Evolutionary conservation across 2,113 vertebrate species (phyloP), one percentile per base, ranked within the genome.

Genomic region (Notiomystis cincta): DNA sequence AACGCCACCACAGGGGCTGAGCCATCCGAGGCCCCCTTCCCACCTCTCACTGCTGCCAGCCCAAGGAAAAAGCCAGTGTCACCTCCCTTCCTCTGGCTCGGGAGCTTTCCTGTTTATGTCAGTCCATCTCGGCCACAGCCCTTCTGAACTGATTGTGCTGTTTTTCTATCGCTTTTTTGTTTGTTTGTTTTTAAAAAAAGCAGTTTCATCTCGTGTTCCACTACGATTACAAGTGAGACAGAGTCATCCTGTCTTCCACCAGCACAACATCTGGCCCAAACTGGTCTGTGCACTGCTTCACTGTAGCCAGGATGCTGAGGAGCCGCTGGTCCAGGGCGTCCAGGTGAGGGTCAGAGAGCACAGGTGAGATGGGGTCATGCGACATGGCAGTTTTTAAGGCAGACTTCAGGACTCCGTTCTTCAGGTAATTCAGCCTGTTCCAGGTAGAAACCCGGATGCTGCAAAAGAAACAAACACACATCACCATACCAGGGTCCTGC

Each of bases 171-270:
- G 0, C 96, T 95, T 95, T 79, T 85, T 51, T 38, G 51, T 79
- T 85, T 35, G 33, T 70, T 69, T 92, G 19, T 89, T 90, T 67
- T 57, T 25, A 1, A 2, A 92, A 97, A 98, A 97, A 97, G 93
- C 82, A 98, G 97, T 97, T 94, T 84, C 82, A 77, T 94, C 90
- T 82, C 2, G 47, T 80, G 90, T 65, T 91, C 84, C 35, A 60
- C 61, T 96, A 89, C 51, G 67, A 76, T 98, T 97, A 98, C 96
- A 98, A 98, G 93, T 99, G 99, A 51, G 99, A 99, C 81, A 99
- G 98, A 60, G 99, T 99, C 98, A 99, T 99, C 96, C 99, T 98
- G 97, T 99, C 99, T 97, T 99, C 99, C 92, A 99, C 99, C 82
- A 99, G 98, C 47, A 99, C 99, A 67, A 97, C 96, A 37, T 99